Conservation (phyloP, 2,113 vertebrate species). For the Apteryx owenii region DNA sequence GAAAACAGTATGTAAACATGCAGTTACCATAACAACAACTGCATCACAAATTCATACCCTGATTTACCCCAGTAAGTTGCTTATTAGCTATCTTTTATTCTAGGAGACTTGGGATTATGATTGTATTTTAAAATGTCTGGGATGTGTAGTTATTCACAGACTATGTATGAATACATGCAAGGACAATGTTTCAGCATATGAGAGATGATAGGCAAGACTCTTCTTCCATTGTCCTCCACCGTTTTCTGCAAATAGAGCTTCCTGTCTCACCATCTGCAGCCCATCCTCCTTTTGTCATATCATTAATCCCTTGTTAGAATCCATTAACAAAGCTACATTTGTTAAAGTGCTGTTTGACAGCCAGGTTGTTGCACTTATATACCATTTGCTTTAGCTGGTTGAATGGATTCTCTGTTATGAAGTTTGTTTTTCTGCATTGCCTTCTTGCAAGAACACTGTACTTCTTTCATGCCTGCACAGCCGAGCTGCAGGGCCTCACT, state of each 20-base stretch:
- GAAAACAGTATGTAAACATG: not conserved
- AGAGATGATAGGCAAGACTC: not conserved
- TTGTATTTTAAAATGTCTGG: not conserved
- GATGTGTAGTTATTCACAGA: not conserved
- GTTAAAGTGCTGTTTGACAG: not conserved
- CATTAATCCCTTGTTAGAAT: not conserved
- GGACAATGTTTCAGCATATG: not conserved
- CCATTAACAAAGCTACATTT: not conserved
- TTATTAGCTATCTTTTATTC: not conserved
- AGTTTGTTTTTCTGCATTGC: not conserved
- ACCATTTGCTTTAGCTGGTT: not conserved
- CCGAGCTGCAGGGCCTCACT: not conserved
- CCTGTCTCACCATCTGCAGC: not conserved
- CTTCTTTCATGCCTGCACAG: not conserved
- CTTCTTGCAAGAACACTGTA: not conserved
- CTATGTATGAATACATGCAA: not conserved
- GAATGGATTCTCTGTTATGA: not conserved
- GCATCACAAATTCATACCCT: not conserved
- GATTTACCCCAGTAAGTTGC: not conserved
- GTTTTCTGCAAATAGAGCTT: not conserved
- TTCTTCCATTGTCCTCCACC: not conserved
- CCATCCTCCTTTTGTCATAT: not conserved
- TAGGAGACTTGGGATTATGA: not conserved
- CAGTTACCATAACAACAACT: slow-evolving; percentile 24
- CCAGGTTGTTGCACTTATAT: rapidly evolving